Conservation (phyloP, 2,888 invertebrate species). For the Mimas tiliae region DNA sequence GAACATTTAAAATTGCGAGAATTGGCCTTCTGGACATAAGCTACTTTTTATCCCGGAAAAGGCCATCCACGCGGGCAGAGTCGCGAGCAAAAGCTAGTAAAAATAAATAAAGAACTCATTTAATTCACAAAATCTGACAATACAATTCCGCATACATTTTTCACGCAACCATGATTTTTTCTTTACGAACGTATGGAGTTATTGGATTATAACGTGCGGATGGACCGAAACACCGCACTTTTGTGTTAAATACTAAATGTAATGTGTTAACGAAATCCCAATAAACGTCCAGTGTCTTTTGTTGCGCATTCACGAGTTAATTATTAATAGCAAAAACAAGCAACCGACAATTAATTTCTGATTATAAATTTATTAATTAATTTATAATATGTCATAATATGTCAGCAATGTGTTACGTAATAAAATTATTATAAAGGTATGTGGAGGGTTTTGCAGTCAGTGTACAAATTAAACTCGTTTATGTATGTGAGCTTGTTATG, state of each 20-base stretch:
- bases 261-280: background rate
- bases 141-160: background rate
- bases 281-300: background rate
- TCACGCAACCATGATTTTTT: background rate
- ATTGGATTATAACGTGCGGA: conserved; percentile 8
- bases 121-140: conserved; percentile 7
- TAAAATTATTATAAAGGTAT: background rate
- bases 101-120: background rate
- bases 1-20: no score
- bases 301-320: background rate
- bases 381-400: background rate
- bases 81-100: no score
- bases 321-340: background rate
- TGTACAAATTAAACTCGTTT: no score
- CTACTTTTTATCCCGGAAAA: no score
- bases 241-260: conserved; percentile 2
- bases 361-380: background rate
- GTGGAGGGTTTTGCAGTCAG: background rate
- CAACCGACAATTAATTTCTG: background rate
- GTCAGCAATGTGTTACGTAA: no score
- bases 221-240: background rate
- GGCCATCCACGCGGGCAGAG: no score
- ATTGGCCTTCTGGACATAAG: no score
- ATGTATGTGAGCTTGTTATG: no score
- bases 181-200: background rate